These are phyloP conservation scores for Ceuthmochares aereus DNA, from an alignment of 2,113 vertebrate species.

Conservation along the genomic window DNA sequence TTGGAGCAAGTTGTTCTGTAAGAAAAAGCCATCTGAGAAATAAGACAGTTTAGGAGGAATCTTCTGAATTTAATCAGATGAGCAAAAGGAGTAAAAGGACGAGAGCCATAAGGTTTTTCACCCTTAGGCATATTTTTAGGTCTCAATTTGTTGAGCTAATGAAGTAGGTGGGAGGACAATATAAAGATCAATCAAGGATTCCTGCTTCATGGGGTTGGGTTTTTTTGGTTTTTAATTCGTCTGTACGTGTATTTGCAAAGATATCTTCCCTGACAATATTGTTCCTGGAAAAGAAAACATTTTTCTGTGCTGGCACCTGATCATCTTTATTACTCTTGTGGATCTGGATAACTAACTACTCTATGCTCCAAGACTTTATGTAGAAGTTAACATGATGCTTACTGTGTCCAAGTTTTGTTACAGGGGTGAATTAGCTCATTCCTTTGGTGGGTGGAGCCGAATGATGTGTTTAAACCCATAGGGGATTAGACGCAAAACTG, in stretches of 20 bases:
- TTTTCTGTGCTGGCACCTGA: not conserved
- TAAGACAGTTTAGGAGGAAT: not conserved
- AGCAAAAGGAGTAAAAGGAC: not conserved
- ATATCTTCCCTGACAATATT: not conserved
- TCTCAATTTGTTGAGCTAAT: not conserved
- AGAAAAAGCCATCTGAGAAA: not conserved
- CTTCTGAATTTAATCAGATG: not conserved
- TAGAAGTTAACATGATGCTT: not conserved
- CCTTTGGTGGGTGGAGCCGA: not conserved
- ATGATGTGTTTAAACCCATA: not conserved
- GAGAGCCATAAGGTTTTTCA: not conserved
- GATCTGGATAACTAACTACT: not conserved
- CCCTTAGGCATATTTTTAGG: not conserved
- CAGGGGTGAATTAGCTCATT: not conserved
- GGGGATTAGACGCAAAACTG: not conserved
- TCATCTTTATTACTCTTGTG: not conserved
- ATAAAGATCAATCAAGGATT: not conserved
- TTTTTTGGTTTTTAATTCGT: not conserved
- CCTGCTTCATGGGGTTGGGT: not conserved
- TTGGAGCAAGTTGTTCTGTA: not conserved
- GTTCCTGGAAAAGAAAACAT: not conserved
- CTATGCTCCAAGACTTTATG: not conserved
- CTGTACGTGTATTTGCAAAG: not conserved
- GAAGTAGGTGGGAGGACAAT: not conserved
- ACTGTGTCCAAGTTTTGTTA: not conserved